phyloP scores from a whole-genome alignment of 2,113 vertebrate genomes.

The Campylorhamphus procurvoides region DNA sequence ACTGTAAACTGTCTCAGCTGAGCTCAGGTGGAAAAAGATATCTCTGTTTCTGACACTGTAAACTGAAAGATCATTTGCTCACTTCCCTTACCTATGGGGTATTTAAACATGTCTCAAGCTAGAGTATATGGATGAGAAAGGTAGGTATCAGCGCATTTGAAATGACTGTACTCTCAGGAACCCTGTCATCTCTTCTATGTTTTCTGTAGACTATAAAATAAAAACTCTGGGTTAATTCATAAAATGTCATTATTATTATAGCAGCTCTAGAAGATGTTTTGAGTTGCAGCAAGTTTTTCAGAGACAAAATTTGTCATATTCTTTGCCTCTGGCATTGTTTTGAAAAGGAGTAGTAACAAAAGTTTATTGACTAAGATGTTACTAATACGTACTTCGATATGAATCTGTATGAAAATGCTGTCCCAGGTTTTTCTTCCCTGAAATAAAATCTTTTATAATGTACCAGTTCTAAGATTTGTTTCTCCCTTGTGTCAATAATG shows the following conservation, averaged over 20 bases:
- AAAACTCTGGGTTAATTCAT: neutral
- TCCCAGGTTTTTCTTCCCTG: neutral
- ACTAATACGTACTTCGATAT: neutral
- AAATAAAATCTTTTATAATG: neutral
- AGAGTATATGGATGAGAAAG: neutral
- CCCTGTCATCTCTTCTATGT: neutral
- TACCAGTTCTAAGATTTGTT: neutral
- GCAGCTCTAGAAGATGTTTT: neutral
- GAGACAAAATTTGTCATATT: neutral
- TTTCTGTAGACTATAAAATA: neutral
- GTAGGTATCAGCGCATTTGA: neutral
- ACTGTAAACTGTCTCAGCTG: neutral
- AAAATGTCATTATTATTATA: neutral
- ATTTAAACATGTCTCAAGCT: neutral
- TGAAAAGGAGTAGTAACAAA: neutral
- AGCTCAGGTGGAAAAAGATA: neutral
- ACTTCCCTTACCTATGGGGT: neutral
- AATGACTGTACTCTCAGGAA: neutral
- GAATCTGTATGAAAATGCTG: neutral
- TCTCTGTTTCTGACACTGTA: neutral
- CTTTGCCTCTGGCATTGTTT: neutral
- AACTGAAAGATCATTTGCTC: neutral
- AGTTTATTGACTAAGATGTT: neutral
- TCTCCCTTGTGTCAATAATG: neutral
- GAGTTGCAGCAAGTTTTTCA: neutral